Evolutionary conservation across 2,113 vertebrate species (phyloP).

Genomic region (Bombycilla garrulus): DNA sequence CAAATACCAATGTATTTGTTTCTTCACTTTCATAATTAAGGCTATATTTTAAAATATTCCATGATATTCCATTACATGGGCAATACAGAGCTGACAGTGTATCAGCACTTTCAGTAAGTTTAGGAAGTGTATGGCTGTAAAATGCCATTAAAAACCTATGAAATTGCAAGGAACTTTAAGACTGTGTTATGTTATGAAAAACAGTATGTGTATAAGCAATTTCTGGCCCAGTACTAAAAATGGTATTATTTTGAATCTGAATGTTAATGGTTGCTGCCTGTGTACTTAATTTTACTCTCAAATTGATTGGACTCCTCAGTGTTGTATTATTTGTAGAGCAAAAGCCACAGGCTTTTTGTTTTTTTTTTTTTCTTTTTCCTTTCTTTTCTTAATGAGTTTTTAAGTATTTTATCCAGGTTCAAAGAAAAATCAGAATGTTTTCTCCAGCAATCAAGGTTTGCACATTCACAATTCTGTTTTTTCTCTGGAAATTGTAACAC

Average conservation of each 20-base stretch:
- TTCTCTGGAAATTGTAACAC: neutral
- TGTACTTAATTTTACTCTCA: neutral
- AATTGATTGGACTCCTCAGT: neutral
- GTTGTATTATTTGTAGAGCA: neutral
- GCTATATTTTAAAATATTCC: neutral
- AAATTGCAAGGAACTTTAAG: neutral
- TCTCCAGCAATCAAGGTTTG: neutral
- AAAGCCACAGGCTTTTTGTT: neutral
- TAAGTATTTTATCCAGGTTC: neutral
- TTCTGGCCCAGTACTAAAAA: neutral
- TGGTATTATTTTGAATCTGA: neutral
- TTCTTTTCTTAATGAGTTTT: neutral
- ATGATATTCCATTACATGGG: neutral
- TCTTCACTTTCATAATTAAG: neutral
- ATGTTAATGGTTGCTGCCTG: neutral
- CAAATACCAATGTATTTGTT: slow-evolving; percentile 31
- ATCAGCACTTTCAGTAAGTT: neutral
- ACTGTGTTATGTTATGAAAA: neutral
- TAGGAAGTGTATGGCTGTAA: neutral
- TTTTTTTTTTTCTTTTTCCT: neutral
- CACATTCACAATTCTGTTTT: neutral
- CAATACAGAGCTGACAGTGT: neutral
- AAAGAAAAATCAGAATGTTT: neutral
- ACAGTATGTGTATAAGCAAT: neutral
- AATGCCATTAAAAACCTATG: neutral